Conservation (phyloP, 2,113 vertebrate genomes). For the Podilymbus podiceps region DNA sequence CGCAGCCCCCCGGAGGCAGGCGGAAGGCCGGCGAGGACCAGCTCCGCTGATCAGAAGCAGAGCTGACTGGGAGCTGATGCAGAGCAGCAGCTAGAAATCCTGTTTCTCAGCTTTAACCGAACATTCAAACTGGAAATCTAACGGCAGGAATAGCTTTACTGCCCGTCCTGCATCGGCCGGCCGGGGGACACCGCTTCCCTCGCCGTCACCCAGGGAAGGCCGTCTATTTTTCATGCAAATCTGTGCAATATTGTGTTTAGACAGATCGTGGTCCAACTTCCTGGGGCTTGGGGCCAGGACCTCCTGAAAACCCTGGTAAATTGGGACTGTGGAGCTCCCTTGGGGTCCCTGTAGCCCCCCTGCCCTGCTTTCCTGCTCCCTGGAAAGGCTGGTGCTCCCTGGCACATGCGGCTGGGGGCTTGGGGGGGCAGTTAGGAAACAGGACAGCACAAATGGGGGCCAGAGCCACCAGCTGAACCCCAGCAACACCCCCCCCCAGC, state of each 20-base stretch:
- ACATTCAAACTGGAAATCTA: neutral
- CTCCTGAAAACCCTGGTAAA: neutral
- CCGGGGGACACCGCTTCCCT: neutral
- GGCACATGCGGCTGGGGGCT: neutral
- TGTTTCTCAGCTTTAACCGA: neutral
- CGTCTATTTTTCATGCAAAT: neutral
- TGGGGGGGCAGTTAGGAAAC: neutral
- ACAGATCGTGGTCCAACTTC: neutral
- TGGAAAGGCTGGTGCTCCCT: neutral
- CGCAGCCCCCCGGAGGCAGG: neutral
- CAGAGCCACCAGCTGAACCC: neutral
- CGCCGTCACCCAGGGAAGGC: neutral
- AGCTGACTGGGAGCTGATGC: rapidly evolving
- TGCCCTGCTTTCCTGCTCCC: neutral
- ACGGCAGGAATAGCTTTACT: neutral
- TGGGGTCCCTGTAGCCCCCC: neutral
- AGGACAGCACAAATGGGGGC: neutral
- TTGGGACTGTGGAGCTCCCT: neutral
- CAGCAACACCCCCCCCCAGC: no score
- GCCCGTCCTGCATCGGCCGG: rapidly evolving
- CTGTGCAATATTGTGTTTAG: neutral
- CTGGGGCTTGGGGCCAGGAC: neutral
- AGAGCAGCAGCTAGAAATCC: neutral
- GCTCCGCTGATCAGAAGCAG: rapidly evolving
- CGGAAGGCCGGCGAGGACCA: neutral